Conservation (phyloP, 1,140 invertebrate genomes). For the Nomia melanderi region DNA sequence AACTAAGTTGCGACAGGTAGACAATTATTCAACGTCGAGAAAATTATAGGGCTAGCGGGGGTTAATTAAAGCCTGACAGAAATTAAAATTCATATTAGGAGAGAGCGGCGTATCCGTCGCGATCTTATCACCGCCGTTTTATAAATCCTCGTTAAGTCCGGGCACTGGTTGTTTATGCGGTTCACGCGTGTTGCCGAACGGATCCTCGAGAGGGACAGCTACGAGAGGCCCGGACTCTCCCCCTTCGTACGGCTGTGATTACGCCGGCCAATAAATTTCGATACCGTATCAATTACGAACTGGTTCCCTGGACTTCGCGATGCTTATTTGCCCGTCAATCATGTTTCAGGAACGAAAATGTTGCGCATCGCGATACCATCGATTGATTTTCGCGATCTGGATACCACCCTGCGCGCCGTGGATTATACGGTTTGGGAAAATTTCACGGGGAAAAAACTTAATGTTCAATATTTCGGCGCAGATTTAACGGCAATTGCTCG, state of each 20-base stretch:
- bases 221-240: background rate
- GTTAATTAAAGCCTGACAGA: conserved; percentile 62
- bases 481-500: too few species aligned
- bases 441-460: too few species aligned
- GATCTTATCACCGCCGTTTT: conserved; percentile 55
- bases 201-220: too few species aligned
- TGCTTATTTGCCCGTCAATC: conserved; percentile 19
- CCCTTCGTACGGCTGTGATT: conserved; percentile 3
- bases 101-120: conserved; percentile 22
- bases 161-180: conserved; percentile 34
- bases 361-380: background rate
- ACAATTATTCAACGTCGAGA: conserved; percentile 63
- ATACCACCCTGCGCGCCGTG: too few species aligned
- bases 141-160: conserved; percentile 46
- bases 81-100: conserved; percentile 63
- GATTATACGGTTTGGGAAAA: too few species aligned
- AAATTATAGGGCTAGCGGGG: conserved; percentile 58
- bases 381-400: conserved; percentile 32
- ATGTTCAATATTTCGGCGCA: too few species aligned
- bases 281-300: conserved; percentile 25
- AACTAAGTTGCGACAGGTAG: conserved; percentile 64
- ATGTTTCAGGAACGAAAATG: background rate
- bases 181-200: conserved; percentile 20
- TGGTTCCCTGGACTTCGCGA: background rate
- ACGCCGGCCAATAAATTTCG: conserved; percentile 1